Evolutionary conservation across 1,140 invertebrate species (phyloP), one percentile per base, ranked within the genome.

Genomic region (Ostrea denselamellosa): DNA sequence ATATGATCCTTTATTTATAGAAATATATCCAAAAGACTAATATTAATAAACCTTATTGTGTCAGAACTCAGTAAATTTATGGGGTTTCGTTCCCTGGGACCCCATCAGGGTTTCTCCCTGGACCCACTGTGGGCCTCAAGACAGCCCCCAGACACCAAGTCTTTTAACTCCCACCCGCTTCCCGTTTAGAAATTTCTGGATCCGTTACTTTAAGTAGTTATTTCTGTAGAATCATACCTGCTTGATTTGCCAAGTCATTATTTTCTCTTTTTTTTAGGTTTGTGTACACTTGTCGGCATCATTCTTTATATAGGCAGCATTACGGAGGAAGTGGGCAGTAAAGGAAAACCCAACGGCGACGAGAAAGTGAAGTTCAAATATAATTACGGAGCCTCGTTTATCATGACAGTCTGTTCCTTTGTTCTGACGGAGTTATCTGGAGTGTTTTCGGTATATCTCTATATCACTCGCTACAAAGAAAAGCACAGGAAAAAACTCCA

Each of bases 281-380:
- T 95, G 53, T 94, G 93, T 88, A 93, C 93, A 3, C 88, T 95
- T 52, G 92, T 94, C 17, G 94, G 94, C 25, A 94, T 95, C 56
- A 94, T 95, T 51, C 90, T 95, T 3, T 95, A 94, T 86, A 95
- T 95, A 90, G 94, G 93, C 88, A 94, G 93, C 90, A 94, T 95
- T 83, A 95, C 93, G 28, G 93, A 94, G 65, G 94, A 95, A 90
- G 94, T 94, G 8, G 94, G 94, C 10, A 95, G 93, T 90, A 94
- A 95, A 89, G 92, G 94, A 0, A 91, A 91, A 86, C 71, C 82
- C 85, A 87, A 83, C 28, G 90, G 90, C 10, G 91, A 93, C 58
- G 93, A 94, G 53, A 91, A 93, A 77, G 91, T 91, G 52, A 92
- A 92, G 58, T 94, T 95, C 90, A 54, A 89, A 17, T 95, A 95